Percentiles rank a stretch among this genome's conserved stretches.
Conservation (phyloP, 2,888 invertebrate species). For the Ichneumoninae sp. region DNA sequence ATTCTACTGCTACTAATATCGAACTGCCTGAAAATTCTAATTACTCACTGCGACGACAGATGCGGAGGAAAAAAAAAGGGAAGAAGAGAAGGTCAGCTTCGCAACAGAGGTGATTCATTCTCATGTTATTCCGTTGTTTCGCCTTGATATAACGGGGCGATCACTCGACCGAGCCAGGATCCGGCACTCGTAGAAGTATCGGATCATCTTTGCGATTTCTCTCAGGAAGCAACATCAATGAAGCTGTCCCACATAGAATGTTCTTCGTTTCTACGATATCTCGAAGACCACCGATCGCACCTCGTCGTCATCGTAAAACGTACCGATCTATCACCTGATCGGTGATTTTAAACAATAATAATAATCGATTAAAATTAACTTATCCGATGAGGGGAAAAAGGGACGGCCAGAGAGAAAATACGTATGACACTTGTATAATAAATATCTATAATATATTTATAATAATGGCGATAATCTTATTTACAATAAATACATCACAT, state of each 20-base stretch:
- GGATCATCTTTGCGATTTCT: slow-evolving; percentile 9
- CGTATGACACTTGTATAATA: slow-evolving; percentile 59
- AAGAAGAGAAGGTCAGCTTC: slow-evolving; percentile 6
- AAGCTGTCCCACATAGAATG: neutral
- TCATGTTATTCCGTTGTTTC: slow-evolving; percentile 8
- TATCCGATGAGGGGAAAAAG: slow-evolving; percentile 7
- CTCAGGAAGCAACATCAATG: slow-evolving; percentile 8
- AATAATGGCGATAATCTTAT: slow-evolving; percentile 68
- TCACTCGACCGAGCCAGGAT: neutral
- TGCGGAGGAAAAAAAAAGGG: slow-evolving; percentile 28
- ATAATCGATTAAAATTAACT: neutral
- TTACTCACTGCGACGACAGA: slow-evolving; percentile 18
- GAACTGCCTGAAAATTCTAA: slow-evolving; percentile 51
- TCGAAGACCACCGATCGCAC: neutral
- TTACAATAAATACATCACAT: slow-evolving; percentile 77
- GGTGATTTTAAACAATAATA: neutral
- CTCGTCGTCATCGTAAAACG: neutral
- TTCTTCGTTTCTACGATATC: neutral
- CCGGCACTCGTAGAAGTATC: slow-evolving; percentile 2
- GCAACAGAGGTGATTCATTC: slow-evolving; percentile 21
- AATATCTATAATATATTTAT: slow-evolving; percentile 69
- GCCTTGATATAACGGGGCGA: slow-evolving; percentile 1
- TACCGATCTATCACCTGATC: slow-evolving; percentile 5
- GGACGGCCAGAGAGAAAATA: neutral
- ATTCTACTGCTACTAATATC: slow-evolving; percentile 28